Base-by-base conservation (phyloP, 2,888 invertebrate species). In the Thera obeliscata region DNA sequence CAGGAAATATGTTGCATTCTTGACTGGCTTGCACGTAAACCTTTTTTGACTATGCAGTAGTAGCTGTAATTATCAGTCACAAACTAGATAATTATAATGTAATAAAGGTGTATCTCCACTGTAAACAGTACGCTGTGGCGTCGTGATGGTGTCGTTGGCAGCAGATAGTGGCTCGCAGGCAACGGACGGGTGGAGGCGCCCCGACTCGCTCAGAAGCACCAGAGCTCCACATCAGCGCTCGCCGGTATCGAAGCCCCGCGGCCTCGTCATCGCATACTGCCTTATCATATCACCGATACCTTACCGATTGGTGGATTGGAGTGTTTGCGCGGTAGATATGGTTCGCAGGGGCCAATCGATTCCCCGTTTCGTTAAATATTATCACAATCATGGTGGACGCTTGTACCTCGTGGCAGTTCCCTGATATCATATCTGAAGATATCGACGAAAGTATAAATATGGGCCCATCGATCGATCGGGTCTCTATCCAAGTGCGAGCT, bases 381-480 rank as follows among this genome's bases (percentile, higher is more conserved):
- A 93, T 93, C 93, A 86, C 78, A 76, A 90, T 90, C 87, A 91
- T 90, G 91, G 90, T 91, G 92, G 87, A 92, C 89, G 85, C 87
- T 87, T 80, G 85, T 85, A 87, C 89, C 87, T 89, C 87, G 90
- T 86, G 90, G 87, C 89, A 81, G 81, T 85, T 83, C 80, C 83
- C 89, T 81, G 93, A 93, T 93, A 93, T 87, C 87, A 81, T 93
- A 93, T 93, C 92, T 84, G 81, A 82, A 91, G 93, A 93, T 92
- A 91, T 89, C 86, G 88, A 89, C 84, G 90, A 93, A 91, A 87
- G 92, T 93, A 93, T 93, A 93, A 92, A 93, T 93, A 93, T 90
- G 91, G 80, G 93, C 86, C 90, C 92, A 91, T 93, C 91, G 87
- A 93, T 93, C 93, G 93, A 92, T 92, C 89, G 88, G 84, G 86